Evolutionary conservation across 2,113 vertebrate species (phyloP).

Genomic region (Forbesichthys papilliferus): DNA sequence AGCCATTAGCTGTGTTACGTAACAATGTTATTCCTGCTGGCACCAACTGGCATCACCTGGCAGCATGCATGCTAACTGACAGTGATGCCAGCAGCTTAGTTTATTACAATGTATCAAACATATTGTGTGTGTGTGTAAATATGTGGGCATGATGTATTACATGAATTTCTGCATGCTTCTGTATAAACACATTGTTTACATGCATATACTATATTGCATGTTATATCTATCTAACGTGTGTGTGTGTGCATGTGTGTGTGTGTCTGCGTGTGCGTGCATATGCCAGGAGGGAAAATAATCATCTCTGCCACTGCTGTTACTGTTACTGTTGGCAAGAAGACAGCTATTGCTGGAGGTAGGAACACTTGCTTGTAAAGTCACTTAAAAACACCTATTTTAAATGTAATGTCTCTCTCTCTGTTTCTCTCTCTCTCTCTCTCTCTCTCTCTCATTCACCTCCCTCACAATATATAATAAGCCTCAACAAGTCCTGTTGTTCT

Average conservation of each 20-base stretch:
- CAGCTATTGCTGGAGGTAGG: constrained; percentile 94
- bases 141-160: not conserved
- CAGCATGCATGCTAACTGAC: constrained; percentile 21
- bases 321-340: constrained; percentile 85
- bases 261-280: not conserved
- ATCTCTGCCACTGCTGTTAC: constrained; percentile 85
- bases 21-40: constrained; percentile 40
- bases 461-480: not conserved
- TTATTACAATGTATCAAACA: not conserved
- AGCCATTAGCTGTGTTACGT: constrained; percentile 37
- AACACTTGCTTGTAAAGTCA: not conserved
- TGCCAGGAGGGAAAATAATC: constrained; percentile 77
- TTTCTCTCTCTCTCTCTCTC: not conserved
- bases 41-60: constrained; percentile 44
- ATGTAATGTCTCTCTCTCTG: not conserved
- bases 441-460: not conserved
- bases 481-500: too few species aligned
- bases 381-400: not conserved
- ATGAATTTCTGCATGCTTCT: not conserved
- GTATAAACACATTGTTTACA: not conserved
- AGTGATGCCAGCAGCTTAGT: constrained; percentile 18
- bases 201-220: not conserved
- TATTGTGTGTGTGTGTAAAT: not conserved
- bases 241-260: not conserved
- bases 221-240: not conserved